phyloP scores from a whole-genome alignment of 2,113 vertebrate species.

The Perca schrenkii region DNA sequence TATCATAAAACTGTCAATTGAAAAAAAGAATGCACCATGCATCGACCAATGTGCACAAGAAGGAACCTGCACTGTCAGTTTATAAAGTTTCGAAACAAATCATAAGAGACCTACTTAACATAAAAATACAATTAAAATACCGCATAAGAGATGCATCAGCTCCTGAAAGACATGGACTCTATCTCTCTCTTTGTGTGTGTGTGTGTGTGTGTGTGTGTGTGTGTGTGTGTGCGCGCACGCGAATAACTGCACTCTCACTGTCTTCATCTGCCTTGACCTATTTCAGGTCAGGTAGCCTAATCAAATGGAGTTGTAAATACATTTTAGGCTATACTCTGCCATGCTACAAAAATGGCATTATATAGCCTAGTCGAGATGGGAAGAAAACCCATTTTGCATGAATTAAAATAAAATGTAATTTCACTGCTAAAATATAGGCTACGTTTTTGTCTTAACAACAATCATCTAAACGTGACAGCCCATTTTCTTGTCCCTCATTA shows the following conservation, averaged over 20 bases:
- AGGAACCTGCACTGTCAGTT: not conserved
- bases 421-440: constrained; percentile 8
- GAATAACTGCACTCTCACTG: constrained; percentile 79
- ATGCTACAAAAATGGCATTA: constrained; percentile 50
- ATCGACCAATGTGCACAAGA: not conserved
- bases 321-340: constrained; percentile 45
- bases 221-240: constrained; percentile 38
- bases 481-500: not conserved
- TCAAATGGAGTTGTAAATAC: constrained; percentile 73
- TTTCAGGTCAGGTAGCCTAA: constrained; percentile 74
- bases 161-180: constrained; percentile 44
- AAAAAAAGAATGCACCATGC: not conserved
- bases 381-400: not conserved
- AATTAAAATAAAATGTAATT: constrained; percentile 38
- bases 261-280: constrained; percentile 78
- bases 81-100: constrained; percentile 22
- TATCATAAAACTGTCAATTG: constrained; percentile 8
- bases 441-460: not conserved
- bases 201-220: constrained; percentile 10
- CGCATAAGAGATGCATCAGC: constrained; percentile 61
- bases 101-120: constrained; percentile 22
- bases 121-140: constrained; percentile 33
- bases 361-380: constrained; percentile 7
- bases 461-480: constrained; percentile 10
- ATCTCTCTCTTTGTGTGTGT: not conserved